phyloP scores from a whole-genome alignment of 1,140 invertebrate species.

The Psilanteris sp. region DNA sequence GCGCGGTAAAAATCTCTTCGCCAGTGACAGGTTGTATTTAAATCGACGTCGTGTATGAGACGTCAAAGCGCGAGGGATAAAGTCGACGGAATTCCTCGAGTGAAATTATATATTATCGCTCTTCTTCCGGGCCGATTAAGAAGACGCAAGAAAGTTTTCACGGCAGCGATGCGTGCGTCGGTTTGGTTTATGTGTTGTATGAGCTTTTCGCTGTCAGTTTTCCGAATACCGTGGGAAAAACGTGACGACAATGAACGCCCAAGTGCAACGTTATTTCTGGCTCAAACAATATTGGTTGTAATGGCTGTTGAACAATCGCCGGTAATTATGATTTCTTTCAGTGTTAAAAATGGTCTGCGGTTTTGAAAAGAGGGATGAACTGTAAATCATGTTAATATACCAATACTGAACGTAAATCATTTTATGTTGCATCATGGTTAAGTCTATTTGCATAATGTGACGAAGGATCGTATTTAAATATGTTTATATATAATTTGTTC shows the following conservation, averaged over 20 bases:
- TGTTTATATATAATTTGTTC: too few species aligned
- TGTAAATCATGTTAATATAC: constrained; percentile 44
- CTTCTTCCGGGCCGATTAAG: constrained; percentile 11
- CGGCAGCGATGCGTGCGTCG: not conserved
- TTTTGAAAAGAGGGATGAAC: constrained; percentile 31
- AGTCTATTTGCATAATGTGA: constrained; percentile 21
- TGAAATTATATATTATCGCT: constrained; percentile 5
- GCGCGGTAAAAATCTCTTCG: constrained; percentile 9
- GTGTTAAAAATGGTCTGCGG: constrained; percentile 20
- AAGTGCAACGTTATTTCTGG: constrained; percentile 15
- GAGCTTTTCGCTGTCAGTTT: constrained; percentile 18
- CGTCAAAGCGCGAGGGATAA: not conserved
- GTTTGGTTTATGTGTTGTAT: constrained; percentile 1
- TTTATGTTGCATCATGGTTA: constrained; percentile 20
- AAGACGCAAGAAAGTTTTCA: constrained; percentile 10
- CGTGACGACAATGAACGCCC: constrained; percentile 14
- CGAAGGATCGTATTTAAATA: constrained; percentile 4
- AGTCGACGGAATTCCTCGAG: not conserved
- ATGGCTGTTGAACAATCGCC: constrained; percentile 55
- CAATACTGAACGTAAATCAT: constrained; percentile 36
- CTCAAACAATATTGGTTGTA: constrained; percentile 48
- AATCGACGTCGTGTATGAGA: constrained; percentile 16
- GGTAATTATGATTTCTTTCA: constrained; percentile 49
- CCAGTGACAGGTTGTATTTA: constrained; percentile 3
- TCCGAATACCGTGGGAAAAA: constrained; percentile 51